Conservation (phyloP, 2,113 vertebrate genomes). For the Zosterops lateralis region DNA sequence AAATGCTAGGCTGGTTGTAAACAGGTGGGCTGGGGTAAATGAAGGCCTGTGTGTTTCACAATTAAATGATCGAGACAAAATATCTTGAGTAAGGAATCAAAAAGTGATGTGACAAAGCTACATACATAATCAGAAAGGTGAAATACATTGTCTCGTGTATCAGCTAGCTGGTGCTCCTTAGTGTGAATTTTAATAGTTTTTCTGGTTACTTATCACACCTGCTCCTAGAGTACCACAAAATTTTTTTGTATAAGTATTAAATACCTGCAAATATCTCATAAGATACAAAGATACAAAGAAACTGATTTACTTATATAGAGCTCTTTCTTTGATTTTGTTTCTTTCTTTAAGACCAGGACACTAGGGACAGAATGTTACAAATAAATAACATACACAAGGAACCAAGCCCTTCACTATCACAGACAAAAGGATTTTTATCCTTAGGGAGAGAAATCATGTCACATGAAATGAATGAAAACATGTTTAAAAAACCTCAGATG, state of each 20-base stretch:
- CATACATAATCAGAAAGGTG: neutral
- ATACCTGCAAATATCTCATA: neutral
- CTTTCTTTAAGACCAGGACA: neutral
- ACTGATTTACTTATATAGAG: neutral
- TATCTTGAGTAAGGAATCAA: neutral
- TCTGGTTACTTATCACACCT: neutral
- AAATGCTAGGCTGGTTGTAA: neutral
- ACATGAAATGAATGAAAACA: constrained; percentile 12
- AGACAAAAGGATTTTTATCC: neutral
- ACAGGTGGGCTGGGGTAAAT: neutral
- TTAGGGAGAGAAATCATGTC: neutral
- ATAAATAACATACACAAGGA: neutral
- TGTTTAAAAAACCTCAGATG: neutral
- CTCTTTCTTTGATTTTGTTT: too few species aligned
- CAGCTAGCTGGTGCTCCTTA: neutral
- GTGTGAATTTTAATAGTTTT: neutral
- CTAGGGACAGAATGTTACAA: neutral
- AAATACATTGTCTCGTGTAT: neutral
- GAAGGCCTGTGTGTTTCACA: neutral
- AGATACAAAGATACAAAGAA: neutral
- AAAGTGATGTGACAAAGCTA: neutral
- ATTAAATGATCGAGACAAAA: neutral
- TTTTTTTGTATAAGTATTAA: neutral
- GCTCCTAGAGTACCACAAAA: neutral
- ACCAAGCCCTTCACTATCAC: neutral